Conservation (phyloP, 1,140 invertebrate genomes). For the Piezodorus guildinii region DNA sequence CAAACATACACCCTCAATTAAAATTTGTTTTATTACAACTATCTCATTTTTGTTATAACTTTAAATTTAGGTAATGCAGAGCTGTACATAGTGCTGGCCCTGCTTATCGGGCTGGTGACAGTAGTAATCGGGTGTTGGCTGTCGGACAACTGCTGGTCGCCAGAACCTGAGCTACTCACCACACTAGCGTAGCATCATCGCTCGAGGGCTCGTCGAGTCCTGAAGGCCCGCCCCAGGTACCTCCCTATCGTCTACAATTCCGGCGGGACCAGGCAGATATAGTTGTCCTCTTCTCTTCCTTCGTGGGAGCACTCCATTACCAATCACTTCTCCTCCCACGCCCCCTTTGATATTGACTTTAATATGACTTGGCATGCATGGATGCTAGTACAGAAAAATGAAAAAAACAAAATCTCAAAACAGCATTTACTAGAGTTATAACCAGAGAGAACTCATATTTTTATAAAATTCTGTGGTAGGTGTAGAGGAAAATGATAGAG, state of each 20-base stretch:
- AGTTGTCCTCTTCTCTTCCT: slow-evolving; percentile 15
- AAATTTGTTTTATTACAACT: neutral
- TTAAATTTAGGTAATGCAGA: slow-evolving; percentile 50
- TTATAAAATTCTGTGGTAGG: no score
- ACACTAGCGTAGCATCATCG: slow-evolving; percentile 47
- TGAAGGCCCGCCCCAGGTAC: slow-evolving; percentile 15
- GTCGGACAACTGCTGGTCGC: slow-evolving; percentile 62
- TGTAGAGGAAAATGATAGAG: no score
- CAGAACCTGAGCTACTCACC: slow-evolving; percentile 45
- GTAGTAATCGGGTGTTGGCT: slow-evolving; percentile 61
- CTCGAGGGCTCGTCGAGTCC: slow-evolving; percentile 24
- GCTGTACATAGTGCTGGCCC: slow-evolving; percentile 55
- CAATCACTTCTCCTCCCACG: neutral
- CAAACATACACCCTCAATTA: no score
- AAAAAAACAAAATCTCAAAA: no score
- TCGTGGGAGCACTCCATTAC: neutral
- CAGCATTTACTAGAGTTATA: no score
- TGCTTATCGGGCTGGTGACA: slow-evolving; percentile 54
- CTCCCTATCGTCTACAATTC: slow-evolving; percentile 21
- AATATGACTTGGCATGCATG: no score
- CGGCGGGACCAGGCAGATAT: slow-evolving; percentile 21
- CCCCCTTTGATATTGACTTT: neutral
- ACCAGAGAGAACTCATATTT: no score
- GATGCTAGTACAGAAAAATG: no score
- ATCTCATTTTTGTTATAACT: neutral